These are phyloP conservation scores for Syngnathus floridae DNA, from an alignment of 2,113 vertebrate genomes.

Conservation along the genomic window DNA sequence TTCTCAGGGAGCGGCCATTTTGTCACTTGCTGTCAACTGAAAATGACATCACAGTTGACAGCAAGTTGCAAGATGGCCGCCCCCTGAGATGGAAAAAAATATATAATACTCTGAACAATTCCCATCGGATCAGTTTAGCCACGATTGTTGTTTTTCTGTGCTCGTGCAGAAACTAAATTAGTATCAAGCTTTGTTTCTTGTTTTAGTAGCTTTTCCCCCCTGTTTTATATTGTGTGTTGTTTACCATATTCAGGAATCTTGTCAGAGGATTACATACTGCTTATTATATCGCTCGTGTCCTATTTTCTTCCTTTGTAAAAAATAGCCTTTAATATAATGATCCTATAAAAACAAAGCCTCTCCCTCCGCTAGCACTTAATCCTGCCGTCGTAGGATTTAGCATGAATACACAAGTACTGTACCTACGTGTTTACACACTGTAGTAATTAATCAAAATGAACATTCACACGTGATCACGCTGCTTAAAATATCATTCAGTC, in stretches of 20 bases:
- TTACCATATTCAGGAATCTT: slow-evolving; percentile 21
- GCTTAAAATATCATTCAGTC: not conserved
- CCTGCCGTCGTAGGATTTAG: slow-evolving; percentile 29
- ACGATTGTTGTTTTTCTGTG: not conserved
- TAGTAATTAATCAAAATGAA: not conserved
- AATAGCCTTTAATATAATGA: slow-evolving; percentile 54
- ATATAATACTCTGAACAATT: not conserved
- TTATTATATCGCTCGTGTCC: slow-evolving; percentile 32
- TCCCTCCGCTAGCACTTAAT: slow-evolving; percentile 33
- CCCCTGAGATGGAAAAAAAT: not conserved
- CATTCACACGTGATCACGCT: slow-evolving; percentile 3
- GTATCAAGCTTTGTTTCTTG: not conserved
- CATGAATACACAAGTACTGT: slow-evolving; percentile 20
- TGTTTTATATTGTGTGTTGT: slow-evolving; percentile 1
- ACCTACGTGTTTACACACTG: not conserved
- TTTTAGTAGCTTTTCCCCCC: not conserved
- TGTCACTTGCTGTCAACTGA: too few species aligned
- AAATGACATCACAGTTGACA: too few species aligned
- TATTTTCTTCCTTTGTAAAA: slow-evolving; percentile 45
- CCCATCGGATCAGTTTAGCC: not conserved
- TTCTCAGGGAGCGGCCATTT: too few species aligned
- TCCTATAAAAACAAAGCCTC: slow-evolving; percentile 35
- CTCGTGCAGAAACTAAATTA: not conserved
- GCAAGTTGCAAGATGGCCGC: too few species aligned
- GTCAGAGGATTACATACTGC: slow-evolving; percentile 32